Conservation (phyloP, 2,113 vertebrate genomes). For the Polyodon spathula region DNA sequence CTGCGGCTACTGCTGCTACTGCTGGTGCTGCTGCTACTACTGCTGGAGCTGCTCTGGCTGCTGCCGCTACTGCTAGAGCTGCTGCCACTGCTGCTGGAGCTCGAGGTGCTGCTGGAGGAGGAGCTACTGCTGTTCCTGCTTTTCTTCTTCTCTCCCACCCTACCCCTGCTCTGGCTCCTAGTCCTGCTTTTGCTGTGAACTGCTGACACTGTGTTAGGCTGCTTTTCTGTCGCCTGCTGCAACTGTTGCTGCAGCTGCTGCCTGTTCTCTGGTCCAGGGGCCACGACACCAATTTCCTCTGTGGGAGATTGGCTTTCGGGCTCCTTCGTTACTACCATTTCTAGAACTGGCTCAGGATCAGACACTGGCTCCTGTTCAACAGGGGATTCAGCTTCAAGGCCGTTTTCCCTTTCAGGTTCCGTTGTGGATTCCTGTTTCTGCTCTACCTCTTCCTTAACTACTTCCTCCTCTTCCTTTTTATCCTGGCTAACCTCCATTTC, state of each 20-base stretch:
- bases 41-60: slow-evolving; percentile 72
- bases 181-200: slow-evolving; percentile 50
- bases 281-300: slow-evolving; percentile 15
- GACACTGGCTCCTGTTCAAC: slow-evolving; percentile 35
- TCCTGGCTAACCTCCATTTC: slow-evolving; percentile 53
- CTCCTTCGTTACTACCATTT: slow-evolving; percentile 21
- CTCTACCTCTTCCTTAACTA: slow-evolving; percentile 49
- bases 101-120: slow-evolving; percentile 67
- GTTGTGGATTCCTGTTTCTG: slow-evolving; percentile 42
- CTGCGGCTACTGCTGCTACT: slow-evolving; percentile 57
- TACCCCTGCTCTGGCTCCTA: slow-evolving; percentile 57
- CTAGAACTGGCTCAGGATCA: slow-evolving; percentile 36
- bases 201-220: slow-evolving; percentile 23
- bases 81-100: slow-evolving; percentile 51
- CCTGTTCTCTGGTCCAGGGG: background rate
- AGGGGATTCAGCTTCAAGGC: slow-evolving; percentile 47
- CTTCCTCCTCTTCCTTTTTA: slow-evolving; percentile 51
- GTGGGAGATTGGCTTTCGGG: slow-evolving; percentile 32
- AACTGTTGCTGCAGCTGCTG: slow-evolving; percentile 5
- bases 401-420: slow-evolving; percentile 46
- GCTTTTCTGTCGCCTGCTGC: slow-evolving; percentile 39
- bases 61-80: slow-evolving; percentile 69
- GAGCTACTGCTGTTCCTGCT: slow-evolving; percentile 64
- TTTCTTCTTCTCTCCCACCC: slow-evolving; percentile 60
- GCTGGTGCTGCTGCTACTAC: slow-evolving; percentile 71